Percentiles rank a stretch among this genome's conserved stretches.
These are phyloP conservation scores for Prionailurus viverrinus DNA, from an alignment of 2,113 vertebrate genomes.

Conservation along the genomic window DNA sequence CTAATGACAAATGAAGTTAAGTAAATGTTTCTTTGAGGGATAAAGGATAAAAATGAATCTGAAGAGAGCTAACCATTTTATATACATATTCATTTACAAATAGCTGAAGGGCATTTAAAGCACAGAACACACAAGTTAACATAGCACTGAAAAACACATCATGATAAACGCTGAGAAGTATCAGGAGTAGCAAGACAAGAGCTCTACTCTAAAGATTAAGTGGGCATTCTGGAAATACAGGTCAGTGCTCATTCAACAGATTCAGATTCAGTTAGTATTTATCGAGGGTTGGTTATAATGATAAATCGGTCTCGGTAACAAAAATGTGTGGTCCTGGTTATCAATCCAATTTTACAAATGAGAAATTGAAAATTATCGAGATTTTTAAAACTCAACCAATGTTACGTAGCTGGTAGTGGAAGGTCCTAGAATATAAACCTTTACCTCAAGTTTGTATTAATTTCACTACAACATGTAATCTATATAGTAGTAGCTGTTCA, in stretches of 20 bases:
- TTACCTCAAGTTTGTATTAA: background rate
- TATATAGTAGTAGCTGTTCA: background rate
- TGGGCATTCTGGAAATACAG: background rate
- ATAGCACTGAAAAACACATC: background rate
- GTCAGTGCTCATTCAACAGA: background rate
- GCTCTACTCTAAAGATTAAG: background rate
- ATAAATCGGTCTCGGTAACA: background rate
- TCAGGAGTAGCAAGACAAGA: background rate
- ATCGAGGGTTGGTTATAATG: background rate
- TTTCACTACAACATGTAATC: background rate
- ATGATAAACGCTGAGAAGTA: background rate
- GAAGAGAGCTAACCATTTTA: background rate
- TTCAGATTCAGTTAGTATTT: background rate
- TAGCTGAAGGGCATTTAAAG: background rate
- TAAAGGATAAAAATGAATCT: background rate
- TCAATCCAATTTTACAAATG: background rate
- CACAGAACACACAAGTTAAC: background rate
- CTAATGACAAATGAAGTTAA: constrained; percentile 7
- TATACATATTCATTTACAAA: background rate
- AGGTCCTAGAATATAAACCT: background rate
- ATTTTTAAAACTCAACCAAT: constrained; percentile 20
- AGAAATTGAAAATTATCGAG: background rate
- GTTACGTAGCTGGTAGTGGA: background rate
- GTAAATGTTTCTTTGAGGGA: background rate
- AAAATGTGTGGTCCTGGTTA: background rate